phyloP scores from a whole-genome alignment of 2,888 invertebrate species.

The Epinotia brunnichana region DNA sequence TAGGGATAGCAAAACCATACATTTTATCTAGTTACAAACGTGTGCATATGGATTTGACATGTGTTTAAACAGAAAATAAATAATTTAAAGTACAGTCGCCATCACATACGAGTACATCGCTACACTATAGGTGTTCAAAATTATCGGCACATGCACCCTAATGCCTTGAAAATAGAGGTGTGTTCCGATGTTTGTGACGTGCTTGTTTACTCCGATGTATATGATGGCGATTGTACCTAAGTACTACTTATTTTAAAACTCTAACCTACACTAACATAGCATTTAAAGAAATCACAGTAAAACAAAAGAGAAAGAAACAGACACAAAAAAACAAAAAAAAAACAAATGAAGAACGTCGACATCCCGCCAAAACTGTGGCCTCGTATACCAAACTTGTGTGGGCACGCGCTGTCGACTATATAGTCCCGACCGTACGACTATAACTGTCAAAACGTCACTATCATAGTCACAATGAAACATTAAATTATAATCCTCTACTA shows the following conservation, averaged over 20 bases:
- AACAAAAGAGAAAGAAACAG: slow-evolving; percentile 48
- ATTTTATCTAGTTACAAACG: background rate
- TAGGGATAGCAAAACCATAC: background rate
- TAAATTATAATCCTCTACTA: background rate
- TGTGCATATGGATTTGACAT: background rate
- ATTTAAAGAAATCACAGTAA: slow-evolving; percentile 44
- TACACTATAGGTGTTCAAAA: too few species aligned
- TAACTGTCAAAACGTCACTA: slow-evolving; percentile 7
- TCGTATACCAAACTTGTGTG: slow-evolving; percentile 84
- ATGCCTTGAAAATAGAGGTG: too few species aligned
- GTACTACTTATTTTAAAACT: background rate
- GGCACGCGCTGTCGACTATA: slow-evolving; percentile 57
- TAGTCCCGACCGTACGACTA: slow-evolving; percentile 48
- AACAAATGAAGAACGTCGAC: slow-evolving; percentile 65
- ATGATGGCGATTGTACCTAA: too few species aligned
- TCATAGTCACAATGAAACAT: background rate
- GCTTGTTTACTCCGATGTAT: too few species aligned
- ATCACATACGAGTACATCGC: too few species aligned
- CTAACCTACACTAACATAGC: background rate
- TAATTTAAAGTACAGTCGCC: too few species aligned
- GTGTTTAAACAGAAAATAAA: background rate
- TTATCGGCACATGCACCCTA: too few species aligned
- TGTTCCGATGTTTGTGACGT: too few species aligned
- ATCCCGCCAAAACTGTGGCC: slow-evolving; percentile 82
- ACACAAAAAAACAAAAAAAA: slow-evolving; percentile 45